Base-by-base conservation (phyloP, 2,113 vertebrate species). In the Apodemus speciosus region DNA sequence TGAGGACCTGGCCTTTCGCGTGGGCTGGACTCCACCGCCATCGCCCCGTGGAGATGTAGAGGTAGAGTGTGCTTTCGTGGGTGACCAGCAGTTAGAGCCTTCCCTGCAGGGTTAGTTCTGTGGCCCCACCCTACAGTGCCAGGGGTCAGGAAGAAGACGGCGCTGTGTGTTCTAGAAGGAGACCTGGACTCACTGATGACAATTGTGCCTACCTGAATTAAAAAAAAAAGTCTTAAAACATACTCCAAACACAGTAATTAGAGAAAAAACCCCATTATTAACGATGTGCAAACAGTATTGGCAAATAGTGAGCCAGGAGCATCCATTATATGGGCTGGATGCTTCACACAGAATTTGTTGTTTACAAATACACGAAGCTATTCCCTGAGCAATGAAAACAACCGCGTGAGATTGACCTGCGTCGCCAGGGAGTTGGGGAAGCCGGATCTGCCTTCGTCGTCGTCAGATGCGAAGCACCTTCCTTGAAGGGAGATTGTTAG, bases 241-340 rank as follows among this genome's bases (percentile, higher is more conserved):
- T 80, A 64, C 60, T 88, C 30, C n/a, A 90, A 90, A 90, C 85
- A 85, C 66, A 93, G 72, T 90, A 77, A 89, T 87, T 89, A 91
- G 60, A 85, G 81, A 80, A 86, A 86, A 66, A 56, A 56, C 4
- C 56, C 83, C 75, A 69, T 62, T 93, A 80, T 93, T 89, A 76
- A 89, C 79, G n/a, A 64, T 60, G 66, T 76, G 71, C 32, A 90
- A 64, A 60, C 49, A 83, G n/a, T 60, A 66, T 25, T 3, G 16
- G 85, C 38, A 79, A 85, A 58, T 32, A 71, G 58, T 69, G 80
- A 89, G 60, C 88, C 86, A 38, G 58, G 58, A 69, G 35, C 43
- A 53, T 80, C 85, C 68, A 64, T 75, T 80, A 66, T 51, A 38
- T 32, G 71, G 40, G 38, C 25, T 91, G 80, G 53, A 15, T 56